These are phyloP conservation scores for Ramphastos sulfuratus DNA, from an alignment of 2,113 vertebrate species.

Conservation along the genomic window DNA sequence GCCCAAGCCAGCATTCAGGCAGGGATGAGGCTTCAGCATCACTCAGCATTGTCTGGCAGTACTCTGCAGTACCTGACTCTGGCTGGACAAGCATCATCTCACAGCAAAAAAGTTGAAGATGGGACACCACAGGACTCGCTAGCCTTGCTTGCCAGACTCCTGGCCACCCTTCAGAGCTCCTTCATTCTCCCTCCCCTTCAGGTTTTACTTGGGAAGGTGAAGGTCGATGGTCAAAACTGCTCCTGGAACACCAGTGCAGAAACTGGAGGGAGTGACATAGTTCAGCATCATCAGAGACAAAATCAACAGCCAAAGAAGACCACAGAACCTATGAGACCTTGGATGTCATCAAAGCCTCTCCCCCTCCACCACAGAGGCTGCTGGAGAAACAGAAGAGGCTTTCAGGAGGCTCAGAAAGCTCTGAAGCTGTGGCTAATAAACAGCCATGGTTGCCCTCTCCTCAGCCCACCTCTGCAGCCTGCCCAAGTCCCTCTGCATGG, in stretches of 20 bases:
- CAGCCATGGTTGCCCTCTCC: background rate
- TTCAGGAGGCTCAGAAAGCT: background rate
- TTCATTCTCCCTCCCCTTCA: background rate
- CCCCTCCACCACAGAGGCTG: background rate
- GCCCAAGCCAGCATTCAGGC: background rate
- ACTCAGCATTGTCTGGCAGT: background rate
- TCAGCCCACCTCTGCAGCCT: no score
- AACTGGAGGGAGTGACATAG: background rate
- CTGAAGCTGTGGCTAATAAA: background rate
- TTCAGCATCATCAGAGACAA: background rate
- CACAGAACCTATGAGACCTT: background rate
- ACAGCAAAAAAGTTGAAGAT: background rate
- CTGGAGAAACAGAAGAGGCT: background rate
- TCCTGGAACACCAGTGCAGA: background rate
- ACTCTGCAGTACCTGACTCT: background rate
- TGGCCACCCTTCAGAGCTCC: background rate
- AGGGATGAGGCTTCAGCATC: background rate
- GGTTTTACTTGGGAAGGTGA: background rate
- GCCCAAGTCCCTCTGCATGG: no score
- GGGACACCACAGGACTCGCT: background rate
- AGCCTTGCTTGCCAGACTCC: rapidly evolving
- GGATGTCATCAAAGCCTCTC: background rate
- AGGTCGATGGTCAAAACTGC: background rate
- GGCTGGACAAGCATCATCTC: background rate
- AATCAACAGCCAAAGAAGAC: background rate